Evolutionary conservation across 2,888 invertebrate species (phyloP).

Genomic region (Antheraea yamamai): DNA sequence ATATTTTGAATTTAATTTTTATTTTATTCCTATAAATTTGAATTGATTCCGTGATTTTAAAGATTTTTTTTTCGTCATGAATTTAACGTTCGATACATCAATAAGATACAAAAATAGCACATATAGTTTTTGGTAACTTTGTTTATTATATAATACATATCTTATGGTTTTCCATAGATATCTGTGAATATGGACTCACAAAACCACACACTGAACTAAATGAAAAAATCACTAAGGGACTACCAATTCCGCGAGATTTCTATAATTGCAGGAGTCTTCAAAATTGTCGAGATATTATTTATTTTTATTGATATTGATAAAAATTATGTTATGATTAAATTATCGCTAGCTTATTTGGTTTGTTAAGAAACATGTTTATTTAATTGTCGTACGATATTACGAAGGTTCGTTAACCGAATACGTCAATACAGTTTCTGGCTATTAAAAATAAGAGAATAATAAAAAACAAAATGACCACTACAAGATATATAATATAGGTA

Average conservation of each 20-base stretch:
- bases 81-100: too few species aligned
- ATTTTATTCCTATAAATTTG: too few species aligned
- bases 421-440: slow-evolving; percentile 37
- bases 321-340: slow-evolving; percentile 8
- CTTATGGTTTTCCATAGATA: too few species aligned
- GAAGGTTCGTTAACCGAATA: slow-evolving; percentile 50
- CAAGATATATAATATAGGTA: not conserved
- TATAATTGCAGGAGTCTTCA: not conserved
- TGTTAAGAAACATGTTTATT: slow-evolving; percentile 34
- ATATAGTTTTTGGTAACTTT: too few species aligned
- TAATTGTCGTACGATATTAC: slow-evolving; percentile 37
- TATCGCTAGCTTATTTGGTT: slow-evolving; percentile 3
- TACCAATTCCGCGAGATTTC: not conserved
- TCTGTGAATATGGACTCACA: too few species aligned
- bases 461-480: not conserved
- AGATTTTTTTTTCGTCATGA: too few species aligned
- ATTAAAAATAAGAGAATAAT: not conserved
- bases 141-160: too few species aligned
- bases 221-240: too few species aligned
- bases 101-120: too few species aligned
- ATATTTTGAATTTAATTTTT: too few species aligned
- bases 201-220: too few species aligned
- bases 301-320: not conserved
- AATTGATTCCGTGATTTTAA: too few species aligned
- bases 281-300: not conserved